These are phyloP conservation scores for Scelioninae gen. 1 DNA, from an alignment of 2,888 invertebrate species.

Conservation along the genomic window DNA sequence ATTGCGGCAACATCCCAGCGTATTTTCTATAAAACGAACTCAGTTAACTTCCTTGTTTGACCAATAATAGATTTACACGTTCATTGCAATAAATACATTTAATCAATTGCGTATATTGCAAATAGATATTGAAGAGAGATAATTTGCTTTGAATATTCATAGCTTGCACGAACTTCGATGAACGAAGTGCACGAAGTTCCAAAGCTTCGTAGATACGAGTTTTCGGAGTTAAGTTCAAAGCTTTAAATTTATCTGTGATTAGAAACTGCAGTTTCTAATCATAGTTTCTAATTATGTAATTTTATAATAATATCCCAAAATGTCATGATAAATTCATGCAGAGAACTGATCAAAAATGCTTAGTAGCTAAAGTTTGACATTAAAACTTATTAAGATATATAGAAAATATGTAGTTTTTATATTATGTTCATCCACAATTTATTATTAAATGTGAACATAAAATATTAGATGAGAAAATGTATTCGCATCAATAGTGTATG, in stretches of 20 bases:
- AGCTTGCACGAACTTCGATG: slow-evolving; percentile 6
- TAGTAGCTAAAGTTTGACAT: too few relatives aligned
- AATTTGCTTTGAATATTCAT: slow-evolving; percentile 8
- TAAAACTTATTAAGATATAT: too few relatives aligned
- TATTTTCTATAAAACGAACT: background rate
- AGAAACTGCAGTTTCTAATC: slow-evolving; percentile 5
- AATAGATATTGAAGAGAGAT: slow-evolving; percentile 7
- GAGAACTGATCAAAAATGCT: too few relatives aligned
- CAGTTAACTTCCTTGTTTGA: slow-evolving; percentile 14
- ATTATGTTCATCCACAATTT: too few relatives aligned
- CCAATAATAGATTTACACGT: slow-evolving; percentile 13
- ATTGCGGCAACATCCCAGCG: background rate
- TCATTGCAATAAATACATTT: slow-evolving; percentile 6
- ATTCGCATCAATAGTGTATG: background rate
- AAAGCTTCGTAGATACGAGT: slow-evolving; percentile 15
- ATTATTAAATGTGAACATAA: too few relatives aligned
- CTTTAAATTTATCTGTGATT: slow-evolving; percentile 8
- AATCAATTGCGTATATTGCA: slow-evolving; percentile 18
- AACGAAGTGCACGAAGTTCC: slow-evolving; percentile 3
- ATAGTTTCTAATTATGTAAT: slow-evolving; percentile 75
- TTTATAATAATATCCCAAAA: too few relatives aligned
- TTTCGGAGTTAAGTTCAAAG: slow-evolving; percentile 14
- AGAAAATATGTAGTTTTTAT: too few relatives aligned
- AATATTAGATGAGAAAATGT: too few relatives aligned
- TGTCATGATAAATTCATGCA: too few relatives aligned